Conservation (phyloP, 2,113 vertebrate species). For the Pavo muticus region DNA sequence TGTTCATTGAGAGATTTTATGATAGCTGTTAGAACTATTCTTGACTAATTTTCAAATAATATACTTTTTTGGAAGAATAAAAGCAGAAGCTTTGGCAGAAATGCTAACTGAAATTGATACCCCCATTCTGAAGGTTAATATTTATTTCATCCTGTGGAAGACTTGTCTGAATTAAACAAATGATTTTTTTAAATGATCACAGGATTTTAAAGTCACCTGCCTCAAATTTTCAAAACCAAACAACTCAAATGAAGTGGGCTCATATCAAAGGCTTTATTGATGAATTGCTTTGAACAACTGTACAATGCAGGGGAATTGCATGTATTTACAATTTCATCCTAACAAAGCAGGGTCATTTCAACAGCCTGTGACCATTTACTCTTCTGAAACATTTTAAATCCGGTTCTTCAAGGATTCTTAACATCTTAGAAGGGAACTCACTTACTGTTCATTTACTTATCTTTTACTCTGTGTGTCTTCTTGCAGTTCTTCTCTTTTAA, state of each 20-base stretch:
- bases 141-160: not conserved
- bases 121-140: not conserved
- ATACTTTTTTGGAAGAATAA: not conserved
- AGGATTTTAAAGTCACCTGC: not conserved
- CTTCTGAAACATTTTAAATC: not conserved
- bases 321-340: not conserved
- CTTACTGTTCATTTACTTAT: not conserved
- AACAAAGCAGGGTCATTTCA: not conserved
- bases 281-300: not conserved
- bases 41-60: not conserved
- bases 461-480: not conserved
- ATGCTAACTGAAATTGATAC: not conserved
- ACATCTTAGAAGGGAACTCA: not conserved
- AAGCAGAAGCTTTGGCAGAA: not conserved
- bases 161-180: not conserved
- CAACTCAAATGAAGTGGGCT: not conserved
- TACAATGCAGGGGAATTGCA: not conserved
- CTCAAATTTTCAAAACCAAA: conserved; percentile 1
- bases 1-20: not conserved
- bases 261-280: not conserved
- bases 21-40: not conserved
- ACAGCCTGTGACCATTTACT: not conserved
- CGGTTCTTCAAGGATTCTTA: not conserved
- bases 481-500: not conserved
- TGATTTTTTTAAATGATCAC: not conserved